Conservation (phyloP, 2,113 vertebrate genomes). For the Acanthisitta chloris region DNA sequence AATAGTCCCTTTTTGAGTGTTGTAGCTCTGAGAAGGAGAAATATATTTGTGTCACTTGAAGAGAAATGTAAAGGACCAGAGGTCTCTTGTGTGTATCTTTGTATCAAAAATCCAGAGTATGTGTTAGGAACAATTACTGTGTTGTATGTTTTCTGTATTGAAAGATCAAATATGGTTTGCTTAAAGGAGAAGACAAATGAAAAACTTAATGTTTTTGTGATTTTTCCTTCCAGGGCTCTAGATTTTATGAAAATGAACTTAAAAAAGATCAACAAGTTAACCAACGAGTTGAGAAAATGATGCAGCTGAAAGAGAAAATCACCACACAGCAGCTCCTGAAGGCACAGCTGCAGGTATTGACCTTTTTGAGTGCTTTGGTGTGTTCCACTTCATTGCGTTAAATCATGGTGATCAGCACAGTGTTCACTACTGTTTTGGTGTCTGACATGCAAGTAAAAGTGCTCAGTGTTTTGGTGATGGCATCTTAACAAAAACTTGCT, state of each 20-base stretch:
- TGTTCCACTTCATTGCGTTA: not conserved
- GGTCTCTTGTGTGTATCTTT: not conserved
- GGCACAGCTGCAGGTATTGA: constrained; percentile 85
- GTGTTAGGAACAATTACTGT: not conserved
- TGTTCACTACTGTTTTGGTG: not conserved
- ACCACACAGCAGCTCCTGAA: constrained; percentile 85
- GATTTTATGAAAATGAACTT: constrained; percentile 92
- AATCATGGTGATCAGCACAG: not conserved
- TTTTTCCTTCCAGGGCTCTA: constrained; percentile 84
- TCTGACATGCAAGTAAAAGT: not conserved
- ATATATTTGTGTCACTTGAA: not conserved
- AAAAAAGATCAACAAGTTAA: constrained; percentile 96
- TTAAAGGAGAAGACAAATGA: not conserved
- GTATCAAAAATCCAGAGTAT: not conserved
- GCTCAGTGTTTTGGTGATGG: not conserved
- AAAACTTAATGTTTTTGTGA: not conserved
- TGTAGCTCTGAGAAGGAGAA: not conserved
- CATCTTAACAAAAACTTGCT: not conserved
- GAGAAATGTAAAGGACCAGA: not conserved
- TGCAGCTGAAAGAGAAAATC: constrained; percentile 85
- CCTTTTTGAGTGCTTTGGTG: not conserved
- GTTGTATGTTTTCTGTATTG: constrained; percentile 55
- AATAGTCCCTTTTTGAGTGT: not conserved
- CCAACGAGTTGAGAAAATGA: constrained; percentile 91
- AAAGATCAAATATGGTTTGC: not conserved